Evolutionary conservation across 1,140 invertebrate species (phyloP).

Genomic region (Drosophila rhopaloa): DNA sequence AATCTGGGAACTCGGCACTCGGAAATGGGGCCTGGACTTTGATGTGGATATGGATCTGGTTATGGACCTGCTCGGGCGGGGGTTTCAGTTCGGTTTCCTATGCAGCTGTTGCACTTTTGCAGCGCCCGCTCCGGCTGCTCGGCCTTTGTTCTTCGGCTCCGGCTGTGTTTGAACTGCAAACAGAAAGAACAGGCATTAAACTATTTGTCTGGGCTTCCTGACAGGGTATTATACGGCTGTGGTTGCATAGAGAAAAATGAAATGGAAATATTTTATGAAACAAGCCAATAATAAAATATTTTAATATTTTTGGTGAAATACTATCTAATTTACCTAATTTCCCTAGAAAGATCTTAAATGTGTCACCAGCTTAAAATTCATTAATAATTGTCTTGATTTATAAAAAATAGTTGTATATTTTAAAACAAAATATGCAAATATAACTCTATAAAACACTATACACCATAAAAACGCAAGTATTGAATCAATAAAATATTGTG

Average conservation of each 20-base stretch:
- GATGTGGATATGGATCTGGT: not conserved
- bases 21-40: not conserved
- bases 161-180: conserved; percentile 75
- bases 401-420: too few relatives aligned
- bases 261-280: too few relatives aligned
- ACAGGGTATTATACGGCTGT: conserved; percentile 12
- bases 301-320: too few relatives aligned
- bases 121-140: conserved; percentile 40
- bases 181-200: conserved; percentile 74
- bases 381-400: too few relatives aligned
- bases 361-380: too few relatives aligned
- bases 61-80: not conserved
- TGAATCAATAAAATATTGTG: too few relatives aligned
- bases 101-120: conserved; percentile 79
- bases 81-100: conserved; percentile 39
- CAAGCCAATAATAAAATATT: too few relatives aligned
- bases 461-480: too few relatives aligned
- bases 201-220: conserved; percentile 74
- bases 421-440: too few relatives aligned
- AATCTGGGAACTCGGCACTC: conserved; percentile 12
- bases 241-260: not conserved
- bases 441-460: too few relatives aligned
- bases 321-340: too few relatives aligned
- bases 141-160: conserved; percentile 28
- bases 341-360: too few relatives aligned